Conservation (phyloP, 2,888 invertebrate species). For the Ceraclea dissimilis region DNA sequence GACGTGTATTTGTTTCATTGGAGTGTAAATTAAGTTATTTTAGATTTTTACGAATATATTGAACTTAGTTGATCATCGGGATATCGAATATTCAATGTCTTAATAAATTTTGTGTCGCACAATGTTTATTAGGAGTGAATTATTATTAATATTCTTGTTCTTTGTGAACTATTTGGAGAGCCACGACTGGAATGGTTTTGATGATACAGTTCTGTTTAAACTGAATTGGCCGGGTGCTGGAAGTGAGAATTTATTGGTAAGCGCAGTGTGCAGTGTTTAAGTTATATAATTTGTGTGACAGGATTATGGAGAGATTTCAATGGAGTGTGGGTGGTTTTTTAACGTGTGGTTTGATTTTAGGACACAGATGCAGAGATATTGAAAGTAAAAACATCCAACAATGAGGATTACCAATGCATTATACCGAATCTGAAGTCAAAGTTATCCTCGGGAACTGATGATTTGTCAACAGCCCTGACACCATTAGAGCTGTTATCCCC, state of each 20-base stretch:
- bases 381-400: slow-evolving; percentile 63
- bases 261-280: no score
- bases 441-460: slow-evolving; percentile 47
- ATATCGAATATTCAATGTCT: background rate
- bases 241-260: slow-evolving; percentile 38
- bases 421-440: slow-evolving; percentile 59
- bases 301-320: no score
- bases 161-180: slow-evolving; percentile 28
- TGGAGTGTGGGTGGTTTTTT: no score
- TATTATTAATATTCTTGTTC: slow-evolving; percentile 4
- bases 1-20: no score
- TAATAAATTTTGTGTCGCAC: background rate
- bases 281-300: no score
- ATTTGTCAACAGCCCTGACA: slow-evolving; percentile 63
- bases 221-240: slow-evolving; percentile 67
- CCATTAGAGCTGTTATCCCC: slow-evolving; percentile 71
- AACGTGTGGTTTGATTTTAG: slow-evolving; percentile 28
- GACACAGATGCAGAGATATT: slow-evolving; percentile 48
- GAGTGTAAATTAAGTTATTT: no score
- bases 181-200: slow-evolving; percentile 69
- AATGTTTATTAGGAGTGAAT: background rate
- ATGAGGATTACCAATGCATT: slow-evolving; percentile 77
- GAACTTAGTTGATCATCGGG: no score
- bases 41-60: no score
- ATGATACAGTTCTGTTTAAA: slow-evolving; percentile 72